These are phyloP conservation scores for Sycophila texana DNA, from an alignment of 2,888 invertebrate genomes.

Conservation along the genomic window DNA sequence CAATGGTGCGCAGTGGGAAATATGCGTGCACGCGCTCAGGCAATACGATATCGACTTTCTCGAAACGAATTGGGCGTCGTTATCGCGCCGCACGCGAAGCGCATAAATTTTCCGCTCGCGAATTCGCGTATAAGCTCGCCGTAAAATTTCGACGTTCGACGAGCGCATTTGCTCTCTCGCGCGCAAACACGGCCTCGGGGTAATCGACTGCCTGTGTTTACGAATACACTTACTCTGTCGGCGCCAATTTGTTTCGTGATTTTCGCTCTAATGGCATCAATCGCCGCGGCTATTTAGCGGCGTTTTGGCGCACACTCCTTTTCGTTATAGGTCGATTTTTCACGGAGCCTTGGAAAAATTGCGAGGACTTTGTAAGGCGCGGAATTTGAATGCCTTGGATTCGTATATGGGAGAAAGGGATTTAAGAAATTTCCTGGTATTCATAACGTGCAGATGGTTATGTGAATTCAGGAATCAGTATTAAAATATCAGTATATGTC, in stretches of 20 bases:
- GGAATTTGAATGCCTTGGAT: no score
- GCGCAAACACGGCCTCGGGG: not conserved
- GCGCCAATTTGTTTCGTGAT: constrained; percentile 17
- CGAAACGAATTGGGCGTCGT: not conserved
- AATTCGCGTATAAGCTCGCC: not conserved
- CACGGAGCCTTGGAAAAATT: no score
- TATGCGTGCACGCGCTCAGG: not conserved
- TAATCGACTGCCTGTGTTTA: constrained; percentile 37
- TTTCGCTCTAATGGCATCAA: constrained; percentile 34
- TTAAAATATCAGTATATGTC: no score
- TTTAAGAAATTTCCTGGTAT: no score
- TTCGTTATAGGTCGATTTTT: no score
- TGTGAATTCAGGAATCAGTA: no score
- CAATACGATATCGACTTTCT: constrained; percentile 19
- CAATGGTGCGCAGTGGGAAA: no score
- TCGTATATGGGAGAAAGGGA: no score
- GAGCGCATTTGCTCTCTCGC: constrained; percentile 10
- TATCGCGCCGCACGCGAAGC: constrained; percentile 16
- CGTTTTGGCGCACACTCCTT: no score
- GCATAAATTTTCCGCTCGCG: constrained; percentile 11
- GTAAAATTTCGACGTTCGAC: constrained; percentile 23
- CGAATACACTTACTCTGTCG: not conserved
- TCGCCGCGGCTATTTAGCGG: not conserved
- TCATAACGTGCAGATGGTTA: no score
- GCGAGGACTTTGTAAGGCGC: no score